These are phyloP conservation scores for Luscinia luscinia DNA, from an alignment of 2,797 vertebrate genomes.

Conservation along the genomic window DNA sequence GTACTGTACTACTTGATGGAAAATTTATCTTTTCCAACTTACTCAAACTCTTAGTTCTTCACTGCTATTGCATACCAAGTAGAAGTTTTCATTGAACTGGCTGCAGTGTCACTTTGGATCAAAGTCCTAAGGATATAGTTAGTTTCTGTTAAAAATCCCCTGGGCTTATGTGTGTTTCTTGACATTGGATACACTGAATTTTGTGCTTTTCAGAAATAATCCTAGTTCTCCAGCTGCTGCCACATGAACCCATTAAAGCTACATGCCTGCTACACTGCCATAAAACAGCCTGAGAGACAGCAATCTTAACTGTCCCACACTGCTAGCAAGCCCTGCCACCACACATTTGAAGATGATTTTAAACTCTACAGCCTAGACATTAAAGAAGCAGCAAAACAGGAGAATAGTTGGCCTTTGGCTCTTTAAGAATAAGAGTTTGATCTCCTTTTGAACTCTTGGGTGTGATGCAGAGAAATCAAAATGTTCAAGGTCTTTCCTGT, in stretches of 20 bases:
- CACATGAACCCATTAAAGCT: not conserved
- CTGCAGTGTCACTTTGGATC: not conserved
- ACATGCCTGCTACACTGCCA: rapidly evolving
- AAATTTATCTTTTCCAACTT: not conserved
- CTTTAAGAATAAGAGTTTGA: not conserved
- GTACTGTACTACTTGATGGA: not conserved
- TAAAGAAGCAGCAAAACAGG: not conserved
- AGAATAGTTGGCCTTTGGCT: not conserved
- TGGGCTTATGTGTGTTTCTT: not conserved
- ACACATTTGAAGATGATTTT: not conserved
- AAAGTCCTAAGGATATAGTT: not conserved
- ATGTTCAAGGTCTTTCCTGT: conserved; percentile 6
- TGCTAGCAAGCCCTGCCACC: not conserved
- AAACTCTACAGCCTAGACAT: not conserved
- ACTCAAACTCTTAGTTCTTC: not conserved
- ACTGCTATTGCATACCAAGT: not conserved
- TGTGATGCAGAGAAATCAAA: not conserved
- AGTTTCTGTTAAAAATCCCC: not conserved
- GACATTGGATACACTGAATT: not conserved
- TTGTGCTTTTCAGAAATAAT: not conserved
- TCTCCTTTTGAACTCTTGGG: conserved; percentile 1
- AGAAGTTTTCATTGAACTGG: not conserved
- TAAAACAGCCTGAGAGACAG: not conserved
- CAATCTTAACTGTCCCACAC: not conserved
- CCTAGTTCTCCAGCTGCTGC: not conserved